These are phyloP conservation scores for Labia minor DNA, from an alignment of 2,888 invertebrate genomes.

Conservation along the genomic window DNA sequence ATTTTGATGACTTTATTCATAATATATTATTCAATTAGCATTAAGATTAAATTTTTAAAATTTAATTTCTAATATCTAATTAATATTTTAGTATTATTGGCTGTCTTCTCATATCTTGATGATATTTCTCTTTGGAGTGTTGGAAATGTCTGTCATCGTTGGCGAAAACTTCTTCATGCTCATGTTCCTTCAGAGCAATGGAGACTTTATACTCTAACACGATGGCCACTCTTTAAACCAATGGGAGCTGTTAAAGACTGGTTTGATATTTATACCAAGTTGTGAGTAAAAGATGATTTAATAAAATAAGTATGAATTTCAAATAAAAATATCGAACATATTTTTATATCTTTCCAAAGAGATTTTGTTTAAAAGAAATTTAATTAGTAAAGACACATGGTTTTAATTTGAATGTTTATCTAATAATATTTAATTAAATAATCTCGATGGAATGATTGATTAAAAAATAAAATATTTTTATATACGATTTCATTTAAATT, in stretches of 20 bases:
- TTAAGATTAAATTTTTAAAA: not conserved
- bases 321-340: not conserved
- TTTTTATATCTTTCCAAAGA: slow-evolving; percentile 19
- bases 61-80: too few relatives aligned
- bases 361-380: too few relatives aligned
- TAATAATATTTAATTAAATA: too few relatives aligned
- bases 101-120: slow-evolving; percentile 80
- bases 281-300: slow-evolving; percentile 30
- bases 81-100: slow-evolving; percentile 65
- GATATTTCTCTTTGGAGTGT: slow-evolving; percentile 85
- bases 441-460: too few relatives aligned
- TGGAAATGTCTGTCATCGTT: slow-evolving; percentile 74
- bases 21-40: too few relatives aligned
- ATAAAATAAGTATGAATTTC: not conserved
- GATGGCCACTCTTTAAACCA: slow-evolving; percentile 82
- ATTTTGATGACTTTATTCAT: too few relatives aligned
- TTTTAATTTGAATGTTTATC: too few relatives aligned
- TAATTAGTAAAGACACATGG: too few relatives aligned
- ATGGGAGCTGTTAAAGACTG: slow-evolving; percentile 60
- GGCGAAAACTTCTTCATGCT: slow-evolving; percentile 68
- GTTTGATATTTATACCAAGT: slow-evolving; percentile 57
- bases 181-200: slow-evolving; percentile 69
- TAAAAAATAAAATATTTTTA: too few relatives aligned
- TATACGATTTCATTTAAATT: too few relatives aligned
- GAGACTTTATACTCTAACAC: slow-evolving; percentile 60